Conservation (phyloP, 1,140 invertebrate genomes). For the Macrotrachela quadricornifera region DNA sequence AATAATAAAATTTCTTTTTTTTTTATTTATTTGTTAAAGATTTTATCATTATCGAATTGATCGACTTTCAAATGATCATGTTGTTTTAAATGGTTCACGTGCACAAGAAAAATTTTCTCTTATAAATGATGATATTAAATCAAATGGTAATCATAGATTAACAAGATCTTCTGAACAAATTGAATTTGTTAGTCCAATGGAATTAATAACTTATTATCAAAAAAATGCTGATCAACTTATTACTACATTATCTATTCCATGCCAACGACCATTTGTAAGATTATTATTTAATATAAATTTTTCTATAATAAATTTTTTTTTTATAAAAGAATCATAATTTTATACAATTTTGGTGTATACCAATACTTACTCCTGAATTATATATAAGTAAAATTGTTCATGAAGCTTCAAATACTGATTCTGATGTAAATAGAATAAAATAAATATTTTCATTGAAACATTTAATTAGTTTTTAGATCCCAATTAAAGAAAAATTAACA, state of each 20-base stretch:
- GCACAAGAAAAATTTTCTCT: conserved; percentile 7
- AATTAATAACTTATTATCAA: conserved; percentile 23
- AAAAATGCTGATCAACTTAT: conserved; percentile 20
- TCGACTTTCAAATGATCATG: conserved; percentile 14
- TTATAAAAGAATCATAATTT: neutral
- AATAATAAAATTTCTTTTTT: neutral
- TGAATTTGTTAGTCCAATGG: conserved; percentile 22
- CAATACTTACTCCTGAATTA: too few species aligned
- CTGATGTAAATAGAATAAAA: too few species aligned
- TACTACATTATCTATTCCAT: conserved; percentile 21
- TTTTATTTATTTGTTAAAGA: conserved; percentile 11
- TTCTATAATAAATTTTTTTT: neutral
- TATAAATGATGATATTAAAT: too few species aligned
- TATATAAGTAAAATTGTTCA: too few species aligned
- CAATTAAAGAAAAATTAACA: too few species aligned
- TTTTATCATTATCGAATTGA: conserved; percentile 28
- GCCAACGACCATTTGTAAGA: conserved; percentile 14
- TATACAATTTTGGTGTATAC: neutral
- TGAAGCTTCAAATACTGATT: too few species aligned
- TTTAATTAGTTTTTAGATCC: too few species aligned
- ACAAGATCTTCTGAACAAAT: conserved; percentile 18
- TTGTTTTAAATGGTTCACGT: conserved; percentile 10
- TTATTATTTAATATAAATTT: neutral
- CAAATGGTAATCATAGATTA: neutral
- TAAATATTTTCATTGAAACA: too few species aligned